Evolutionary conservation across 2,113 vertebrate genomes (phyloP), one percentile per base, ranked within the genome.

Genomic region (Epinephelus cyanopodus): DNA sequence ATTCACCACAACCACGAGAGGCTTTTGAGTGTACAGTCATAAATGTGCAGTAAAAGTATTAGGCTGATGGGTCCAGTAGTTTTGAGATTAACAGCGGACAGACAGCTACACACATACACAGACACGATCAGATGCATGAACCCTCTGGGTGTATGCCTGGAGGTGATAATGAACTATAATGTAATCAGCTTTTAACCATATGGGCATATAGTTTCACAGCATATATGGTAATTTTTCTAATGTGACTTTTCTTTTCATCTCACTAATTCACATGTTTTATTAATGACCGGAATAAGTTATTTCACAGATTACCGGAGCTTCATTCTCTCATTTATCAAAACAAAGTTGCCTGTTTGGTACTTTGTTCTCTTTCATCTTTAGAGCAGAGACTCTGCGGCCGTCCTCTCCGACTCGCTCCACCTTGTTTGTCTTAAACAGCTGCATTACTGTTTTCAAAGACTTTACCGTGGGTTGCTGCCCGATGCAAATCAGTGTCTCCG

Each of bases 311-410:
- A 85, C 65, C 77, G 71, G 75, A 54, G 78, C 85, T 81, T 72
- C 64, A 76, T 83, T 84, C 74, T 37, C 71, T 86, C 87, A 84
- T 90, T 92, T 88, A 92, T 89, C 84, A 88, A 78, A 82, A 58
- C 74, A 83, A 75, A 77, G 74, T 81, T 70, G 76, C 75, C 78
- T 65, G 75, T 87, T 84, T 80, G 66, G 42, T 74, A 29, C 66
- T 74, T 62, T 56, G 74, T 68, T 90, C 84, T 42, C 67, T 77
- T 83, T 87, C 75, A 72, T 87, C 78, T 76, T 29, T 47, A 10
- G 56, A 62, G 74, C 27, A 27, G 64, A 21, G 52, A 23, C 15
- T 37, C 13, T 53, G 23, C 58, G 9, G 62, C 65, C 42, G 4
- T 47, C 47, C 8, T 77, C 61, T 13, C 52, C 25, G 53, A 52